phyloP scores from a whole-genome alignment of 1,140 invertebrate genomes.

The Globodera ellingtonae region DNA sequence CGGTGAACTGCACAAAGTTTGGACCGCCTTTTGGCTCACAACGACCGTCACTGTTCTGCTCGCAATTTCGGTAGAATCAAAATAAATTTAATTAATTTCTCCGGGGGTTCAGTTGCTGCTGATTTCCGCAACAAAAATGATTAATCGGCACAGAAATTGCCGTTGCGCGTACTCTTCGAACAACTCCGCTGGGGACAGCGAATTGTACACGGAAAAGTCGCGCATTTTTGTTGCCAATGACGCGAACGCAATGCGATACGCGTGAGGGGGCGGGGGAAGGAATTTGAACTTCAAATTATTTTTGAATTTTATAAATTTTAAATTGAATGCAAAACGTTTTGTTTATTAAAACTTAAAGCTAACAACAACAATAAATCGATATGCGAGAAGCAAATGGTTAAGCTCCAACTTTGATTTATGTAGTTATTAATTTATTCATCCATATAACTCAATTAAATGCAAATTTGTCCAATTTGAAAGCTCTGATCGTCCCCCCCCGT shows the following conservation, averaged over 20 bases:
- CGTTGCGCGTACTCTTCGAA: slow-evolving; percentile 16
- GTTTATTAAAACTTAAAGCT: not conserved
- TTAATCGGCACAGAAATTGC: slow-evolving; percentile 22
- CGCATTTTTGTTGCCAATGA: slow-evolving; percentile 5
- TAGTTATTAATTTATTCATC: too few relatives aligned
- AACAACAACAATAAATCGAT: not conserved
- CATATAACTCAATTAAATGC: not conserved
- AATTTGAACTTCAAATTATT: too few relatives aligned
- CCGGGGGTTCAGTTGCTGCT: slow-evolving; percentile 2
- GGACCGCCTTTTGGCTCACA: slow-evolving; percentile 34
- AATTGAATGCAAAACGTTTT: not conserved
- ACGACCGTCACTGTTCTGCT: slow-evolving; percentile 17
- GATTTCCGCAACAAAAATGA: not conserved
- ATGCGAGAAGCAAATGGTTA: too few relatives aligned
- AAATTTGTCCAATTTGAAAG: not conserved
- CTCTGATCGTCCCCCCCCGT: not conserved
- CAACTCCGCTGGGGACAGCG: not conserved
- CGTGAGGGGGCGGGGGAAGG: not conserved
- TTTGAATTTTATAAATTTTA: too few relatives aligned
- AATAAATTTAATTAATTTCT: not conserved
- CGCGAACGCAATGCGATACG: slow-evolving; percentile 8
- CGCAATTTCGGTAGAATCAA: slow-evolving; percentile 7
- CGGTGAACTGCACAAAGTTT: slow-evolving; percentile 12
- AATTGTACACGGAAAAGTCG: slow-evolving; percentile 5
- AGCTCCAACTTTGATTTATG: not conserved